These are phyloP conservation scores for Ectemnius lituratus DNA, from an alignment of 2,888 invertebrate genomes.

Conservation along the genomic window DNA sequence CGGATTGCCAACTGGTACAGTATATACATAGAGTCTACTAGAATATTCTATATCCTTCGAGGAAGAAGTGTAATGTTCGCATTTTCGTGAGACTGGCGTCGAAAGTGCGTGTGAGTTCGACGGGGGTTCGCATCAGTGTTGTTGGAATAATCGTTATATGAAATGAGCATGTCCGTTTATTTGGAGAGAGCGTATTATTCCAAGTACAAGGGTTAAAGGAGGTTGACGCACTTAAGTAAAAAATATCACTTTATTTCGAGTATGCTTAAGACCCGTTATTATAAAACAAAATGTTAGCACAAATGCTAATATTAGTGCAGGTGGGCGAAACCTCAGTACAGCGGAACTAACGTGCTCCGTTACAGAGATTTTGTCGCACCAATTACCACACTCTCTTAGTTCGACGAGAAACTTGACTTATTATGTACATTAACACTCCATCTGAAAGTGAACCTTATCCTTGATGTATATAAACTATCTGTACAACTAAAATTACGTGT, in stretches of 20 bases:
- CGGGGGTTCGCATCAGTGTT: neutral
- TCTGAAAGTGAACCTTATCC: slow-evolving; percentile 35
- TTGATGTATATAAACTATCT: slow-evolving; percentile 51
- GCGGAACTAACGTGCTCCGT: slow-evolving; percentile 39
- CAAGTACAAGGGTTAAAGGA: no score
- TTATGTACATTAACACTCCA: slow-evolving; percentile 56
- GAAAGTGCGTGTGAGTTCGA: no score
- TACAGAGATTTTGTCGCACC: slow-evolving; percentile 39
- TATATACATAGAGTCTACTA: no score
- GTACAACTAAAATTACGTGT: slow-evolving; percentile 51
- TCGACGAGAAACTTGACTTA: slow-evolving; percentile 34
- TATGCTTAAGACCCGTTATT: slow-evolving; percentile 44
- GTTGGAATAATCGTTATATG: neutral
- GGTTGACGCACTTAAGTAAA: slow-evolving; percentile 43
- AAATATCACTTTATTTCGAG: slow-evolving; percentile 64
- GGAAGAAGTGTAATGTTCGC: no score
- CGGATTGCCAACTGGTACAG: no score
- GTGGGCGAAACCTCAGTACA: slow-evolving; percentile 44
- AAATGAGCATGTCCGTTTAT: slow-evolving; percentile 23
- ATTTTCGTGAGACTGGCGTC: no score
- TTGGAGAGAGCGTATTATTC: no score
- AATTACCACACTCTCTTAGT: slow-evolving; percentile 33
- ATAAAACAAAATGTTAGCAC: slow-evolving; percentile 54
- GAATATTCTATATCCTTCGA: no score
- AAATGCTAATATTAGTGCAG: slow-evolving; percentile 52